Evolutionary conservation across 1,140 invertebrate genomes (phyloP).

Genomic region (Lepidurus couesii): DNA sequence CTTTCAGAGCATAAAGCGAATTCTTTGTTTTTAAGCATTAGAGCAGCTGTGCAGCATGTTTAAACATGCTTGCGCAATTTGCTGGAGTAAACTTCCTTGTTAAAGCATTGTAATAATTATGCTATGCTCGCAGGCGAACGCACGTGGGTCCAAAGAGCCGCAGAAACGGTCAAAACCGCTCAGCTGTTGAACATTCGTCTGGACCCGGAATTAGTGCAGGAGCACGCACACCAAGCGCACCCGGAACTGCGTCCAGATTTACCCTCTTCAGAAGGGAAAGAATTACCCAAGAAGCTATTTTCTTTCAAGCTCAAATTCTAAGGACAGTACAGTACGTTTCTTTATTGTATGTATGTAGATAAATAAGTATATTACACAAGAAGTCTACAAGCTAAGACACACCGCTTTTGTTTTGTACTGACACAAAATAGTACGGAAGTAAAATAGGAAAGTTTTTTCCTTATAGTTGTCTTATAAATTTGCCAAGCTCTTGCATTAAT

Average conservation of each 20-base stretch:
- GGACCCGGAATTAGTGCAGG: conserved; percentile 2
- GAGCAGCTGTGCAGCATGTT: not conserved
- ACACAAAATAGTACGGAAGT: not conserved
- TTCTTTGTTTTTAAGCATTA: no score
- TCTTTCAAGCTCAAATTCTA: not conserved
- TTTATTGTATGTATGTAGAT: not conserved
- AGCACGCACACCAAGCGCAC: not conserved
- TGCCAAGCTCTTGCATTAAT: not conserved
- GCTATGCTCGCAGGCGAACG: not conserved
- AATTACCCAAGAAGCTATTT: not conserved
- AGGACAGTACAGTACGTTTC: not conserved
- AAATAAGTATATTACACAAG: conserved; percentile 5
- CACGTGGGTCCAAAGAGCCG: not conserved
- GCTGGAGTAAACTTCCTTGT: not conserved
- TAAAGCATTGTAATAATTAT: not conserved
- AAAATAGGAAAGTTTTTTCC: not conserved
- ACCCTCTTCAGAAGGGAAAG: not conserved
- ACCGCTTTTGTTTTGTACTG: not conserved
- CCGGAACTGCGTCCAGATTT: not conserved
- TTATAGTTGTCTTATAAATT: not conserved
- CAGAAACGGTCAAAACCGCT: conserved; percentile 1
- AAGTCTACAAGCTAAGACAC: not conserved
- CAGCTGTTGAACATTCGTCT: conserved; percentile 1
- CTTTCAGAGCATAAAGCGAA: no score
- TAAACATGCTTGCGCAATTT: not conserved